Percentiles rank a stretch among this genome's conserved stretches.
Conservation (phyloP, 2,888 invertebrate species). For the Ligdia adustata region DNA sequence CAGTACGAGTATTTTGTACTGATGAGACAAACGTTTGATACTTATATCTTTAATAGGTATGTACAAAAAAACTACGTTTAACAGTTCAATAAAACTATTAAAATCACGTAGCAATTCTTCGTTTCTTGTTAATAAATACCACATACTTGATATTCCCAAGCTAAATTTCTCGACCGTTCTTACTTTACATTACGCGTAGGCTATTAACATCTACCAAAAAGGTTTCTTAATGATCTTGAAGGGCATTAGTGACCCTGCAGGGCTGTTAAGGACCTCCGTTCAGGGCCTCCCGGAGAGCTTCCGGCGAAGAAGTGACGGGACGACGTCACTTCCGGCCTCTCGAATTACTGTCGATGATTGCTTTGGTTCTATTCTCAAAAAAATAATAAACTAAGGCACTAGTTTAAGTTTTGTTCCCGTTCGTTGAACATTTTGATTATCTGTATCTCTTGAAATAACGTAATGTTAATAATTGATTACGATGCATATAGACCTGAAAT, state of each 20-base stretch:
- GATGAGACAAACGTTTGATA: too few species aligned
- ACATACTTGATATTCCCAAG: conserved; percentile 8
- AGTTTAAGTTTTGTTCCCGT: too few species aligned
- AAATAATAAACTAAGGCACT: too few species aligned
- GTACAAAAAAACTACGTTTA: too few species aligned
- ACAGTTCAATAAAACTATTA: too few species aligned
- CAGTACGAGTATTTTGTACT: too few species aligned
- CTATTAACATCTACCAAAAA: conserved; percentile 68
- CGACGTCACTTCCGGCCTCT: conserved; percentile 57
- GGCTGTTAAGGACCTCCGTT: conserved; percentile 62
- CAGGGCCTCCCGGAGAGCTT: conserved; percentile 58
- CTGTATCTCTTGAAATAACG: too few species aligned
- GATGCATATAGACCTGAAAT: too few species aligned
- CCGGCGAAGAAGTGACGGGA: conserved; percentile 43
- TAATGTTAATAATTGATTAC: too few species aligned
- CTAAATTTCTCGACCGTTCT: conserved; percentile 10
- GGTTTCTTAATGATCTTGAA: conserved; percentile 65
- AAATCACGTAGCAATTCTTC: too few species aligned
- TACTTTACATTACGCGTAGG: conserved; percentile 15
- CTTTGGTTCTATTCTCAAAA: conserved; percentile 30
- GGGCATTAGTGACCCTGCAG: conserved; percentile 69
- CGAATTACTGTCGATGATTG: conserved; percentile 49
- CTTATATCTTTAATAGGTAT: too few species aligned
- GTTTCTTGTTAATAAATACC: conserved; percentile 3
- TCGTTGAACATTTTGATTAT: too few species aligned